Percentiles rank a stretch among this genome's conserved stretches.
phyloP scores from a whole-genome alignment of 1,140 invertebrate genomes.

The Zelostemma sp. region DNA sequence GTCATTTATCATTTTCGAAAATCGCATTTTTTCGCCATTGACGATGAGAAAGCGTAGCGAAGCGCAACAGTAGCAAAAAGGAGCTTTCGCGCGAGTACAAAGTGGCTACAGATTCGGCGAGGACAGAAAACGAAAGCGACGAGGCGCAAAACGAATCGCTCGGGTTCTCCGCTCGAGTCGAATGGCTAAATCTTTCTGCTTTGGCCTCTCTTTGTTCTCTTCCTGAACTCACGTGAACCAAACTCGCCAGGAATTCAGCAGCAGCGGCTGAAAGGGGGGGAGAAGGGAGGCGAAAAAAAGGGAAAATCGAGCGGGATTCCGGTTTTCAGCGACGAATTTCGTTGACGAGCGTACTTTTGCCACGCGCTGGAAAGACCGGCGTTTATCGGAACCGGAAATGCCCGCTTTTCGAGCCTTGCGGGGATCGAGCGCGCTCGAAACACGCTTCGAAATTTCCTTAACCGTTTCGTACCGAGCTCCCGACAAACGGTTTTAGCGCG shows the following conservation, averaged over 20 bases:
- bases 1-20: no score
- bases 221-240: conserved; percentile 50
- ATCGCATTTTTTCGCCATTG: no score
- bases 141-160: no score
- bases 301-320: conserved; percentile 39
- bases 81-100: no score
- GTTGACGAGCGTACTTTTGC: conserved; percentile 31
- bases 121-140: no score
- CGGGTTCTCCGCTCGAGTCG: neutral
- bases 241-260: conserved; percentile 38
- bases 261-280: conserved; percentile 19
- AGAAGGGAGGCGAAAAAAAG: conserved; percentile 10
- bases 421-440: neutral
- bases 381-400: no score
- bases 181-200: conserved; percentile 27
- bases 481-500: neutral
- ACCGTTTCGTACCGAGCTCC: neutral
- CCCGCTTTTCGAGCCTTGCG: no score
- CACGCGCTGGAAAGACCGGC: conserved; percentile 5
- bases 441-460: neutral
- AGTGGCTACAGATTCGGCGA: no score
- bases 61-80: no score
- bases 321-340: conserved; percentile 48
- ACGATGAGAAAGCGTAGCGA: no score
- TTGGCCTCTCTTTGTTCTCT: conserved; percentile 44